phyloP scores from a whole-genome alignment of 2,113 vertebrate species.

The Daboia siamensis region DNA sequence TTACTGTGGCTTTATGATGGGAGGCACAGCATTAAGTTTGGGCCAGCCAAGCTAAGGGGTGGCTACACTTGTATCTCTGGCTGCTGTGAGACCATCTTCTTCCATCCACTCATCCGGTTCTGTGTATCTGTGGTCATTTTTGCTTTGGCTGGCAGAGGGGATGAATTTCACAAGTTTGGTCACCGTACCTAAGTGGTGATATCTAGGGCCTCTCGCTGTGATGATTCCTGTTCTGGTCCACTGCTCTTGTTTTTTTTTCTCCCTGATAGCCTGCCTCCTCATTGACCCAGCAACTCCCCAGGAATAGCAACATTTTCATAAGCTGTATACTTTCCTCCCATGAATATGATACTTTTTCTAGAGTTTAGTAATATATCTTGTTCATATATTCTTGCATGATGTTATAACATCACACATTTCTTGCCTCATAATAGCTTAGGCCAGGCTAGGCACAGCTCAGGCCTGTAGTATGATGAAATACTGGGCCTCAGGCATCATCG shows the following conservation, averaged over 20 bases:
- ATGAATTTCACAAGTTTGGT: neutral
- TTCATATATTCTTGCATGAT: neutral
- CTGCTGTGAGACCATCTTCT: neutral
- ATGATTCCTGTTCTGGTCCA: neutral
- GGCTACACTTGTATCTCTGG: neutral
- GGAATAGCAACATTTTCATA: neutral
- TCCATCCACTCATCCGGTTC: neutral
- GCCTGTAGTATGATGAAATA: neutral
- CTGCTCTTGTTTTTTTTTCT: neutral
- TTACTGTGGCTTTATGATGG: neutral
- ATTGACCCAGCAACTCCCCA: neutral
- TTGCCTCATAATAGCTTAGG: neutral
- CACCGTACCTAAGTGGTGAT: neutral
- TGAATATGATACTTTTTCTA: neutral
- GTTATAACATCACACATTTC: neutral
- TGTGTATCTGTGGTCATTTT: neutral
- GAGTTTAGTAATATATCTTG: neutral
- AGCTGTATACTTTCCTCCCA: neutral
- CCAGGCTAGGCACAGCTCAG: neutral
- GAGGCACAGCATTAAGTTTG: neutral
- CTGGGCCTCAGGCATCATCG: neutral
- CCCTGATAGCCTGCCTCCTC: neutral
- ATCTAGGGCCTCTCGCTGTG: neutral
- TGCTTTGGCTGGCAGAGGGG: neutral
- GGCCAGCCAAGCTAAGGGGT: neutral